phyloP scores from a whole-genome alignment of 2,113 vertebrate species.

The Anoura caudifer region DNA sequence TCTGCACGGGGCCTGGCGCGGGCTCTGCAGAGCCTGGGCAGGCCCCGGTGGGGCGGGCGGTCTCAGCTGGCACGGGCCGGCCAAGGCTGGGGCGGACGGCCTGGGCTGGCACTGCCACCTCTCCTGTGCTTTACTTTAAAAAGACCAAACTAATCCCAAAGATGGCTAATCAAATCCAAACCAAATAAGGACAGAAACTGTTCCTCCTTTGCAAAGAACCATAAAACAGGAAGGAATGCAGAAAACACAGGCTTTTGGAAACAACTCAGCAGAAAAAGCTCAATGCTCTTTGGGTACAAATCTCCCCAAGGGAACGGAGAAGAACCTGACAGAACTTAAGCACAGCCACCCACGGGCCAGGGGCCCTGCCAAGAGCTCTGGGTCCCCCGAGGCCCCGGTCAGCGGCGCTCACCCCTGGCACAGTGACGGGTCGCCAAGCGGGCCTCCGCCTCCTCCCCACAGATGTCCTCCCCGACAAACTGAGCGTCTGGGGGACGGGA shows the following conservation, averaged over 20 bases:
- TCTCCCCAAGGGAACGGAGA: constrained; percentile 54
- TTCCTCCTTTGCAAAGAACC: constrained; percentile 57
- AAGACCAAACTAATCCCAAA: constrained; percentile 51
- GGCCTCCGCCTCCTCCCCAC: constrained; percentile 10
- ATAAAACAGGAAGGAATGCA: constrained; percentile 73
- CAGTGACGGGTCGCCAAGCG: constrained; percentile 22
- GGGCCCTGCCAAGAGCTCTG: constrained; percentile 44
- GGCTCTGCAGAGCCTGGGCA: no score
- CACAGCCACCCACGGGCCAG: not conserved
- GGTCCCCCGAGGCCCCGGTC: not conserved
- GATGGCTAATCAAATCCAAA: constrained; percentile 63
- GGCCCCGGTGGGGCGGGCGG: no score
- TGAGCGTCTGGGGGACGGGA: constrained; percentile 42
- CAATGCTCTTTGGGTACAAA: constrained; percentile 70
- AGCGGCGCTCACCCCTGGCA: constrained; percentile 52
- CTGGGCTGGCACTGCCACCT: not conserved
- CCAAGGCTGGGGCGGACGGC: no score
- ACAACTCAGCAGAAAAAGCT: constrained; percentile 62
- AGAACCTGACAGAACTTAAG: constrained; percentile 49
- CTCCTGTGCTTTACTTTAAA: constrained; percentile 50
- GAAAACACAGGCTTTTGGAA: constrained; percentile 65
- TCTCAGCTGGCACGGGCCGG: not conserved
- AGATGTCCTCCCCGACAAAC: constrained; percentile 43
- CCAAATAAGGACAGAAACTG: constrained; percentile 68
- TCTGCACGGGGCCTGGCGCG: not conserved